These are phyloP conservation scores for Phengaris alcon DNA, from an alignment of 2,888 invertebrate species.

Conservation along the genomic window DNA sequence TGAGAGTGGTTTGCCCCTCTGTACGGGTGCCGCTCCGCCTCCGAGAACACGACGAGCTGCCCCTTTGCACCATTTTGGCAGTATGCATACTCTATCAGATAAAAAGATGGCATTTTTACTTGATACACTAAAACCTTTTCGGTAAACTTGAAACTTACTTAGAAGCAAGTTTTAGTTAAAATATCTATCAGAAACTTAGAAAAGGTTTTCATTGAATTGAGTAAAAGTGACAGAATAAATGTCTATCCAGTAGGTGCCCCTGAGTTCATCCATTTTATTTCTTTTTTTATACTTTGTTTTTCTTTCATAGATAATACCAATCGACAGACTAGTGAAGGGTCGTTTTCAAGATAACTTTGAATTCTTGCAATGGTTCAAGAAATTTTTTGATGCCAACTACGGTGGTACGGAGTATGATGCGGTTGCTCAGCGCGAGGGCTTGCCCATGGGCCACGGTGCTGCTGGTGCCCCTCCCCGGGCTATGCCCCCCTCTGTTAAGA, in stretches of 20 bases:
- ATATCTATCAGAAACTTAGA: not conserved
- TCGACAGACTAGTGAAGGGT: constrained; percentile 97
- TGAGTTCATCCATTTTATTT: constrained; percentile 51
- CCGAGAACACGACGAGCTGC: constrained; percentile 50
- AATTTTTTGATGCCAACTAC: constrained; percentile 99
- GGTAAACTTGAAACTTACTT: not conserved
- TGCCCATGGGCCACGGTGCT: constrained; percentile 89
- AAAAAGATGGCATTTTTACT: constrained; percentile 6
- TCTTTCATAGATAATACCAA: constrained; percentile 90
- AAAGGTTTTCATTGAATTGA: not conserved
- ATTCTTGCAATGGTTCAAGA: constrained; percentile 99
- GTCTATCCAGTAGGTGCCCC: constrained; percentile 31
- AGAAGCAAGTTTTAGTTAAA: not conserved
- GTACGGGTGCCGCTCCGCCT: constrained; percentile 51
- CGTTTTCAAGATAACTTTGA: constrained; percentile 99
- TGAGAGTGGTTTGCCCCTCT: constrained; percentile 72
- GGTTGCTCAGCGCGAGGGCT: constrained; percentile 90
- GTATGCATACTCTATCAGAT: constrained; percentile 54
- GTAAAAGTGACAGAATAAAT: constrained; percentile 15
- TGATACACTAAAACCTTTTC: constrained; percentile 7
- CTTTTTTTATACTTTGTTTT: constrained; percentile 60
- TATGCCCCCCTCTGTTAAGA: constrained; percentile 63
- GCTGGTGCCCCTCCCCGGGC: constrained; percentile 76
- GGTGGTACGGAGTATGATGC: constrained; percentile 96
- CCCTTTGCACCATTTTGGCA: constrained; percentile 59